Evolutionary conservation across 2,888 invertebrate genomes (phyloP), one percentile per base, ranked within the genome.

Genomic region (Melanophora roralis): DNA sequence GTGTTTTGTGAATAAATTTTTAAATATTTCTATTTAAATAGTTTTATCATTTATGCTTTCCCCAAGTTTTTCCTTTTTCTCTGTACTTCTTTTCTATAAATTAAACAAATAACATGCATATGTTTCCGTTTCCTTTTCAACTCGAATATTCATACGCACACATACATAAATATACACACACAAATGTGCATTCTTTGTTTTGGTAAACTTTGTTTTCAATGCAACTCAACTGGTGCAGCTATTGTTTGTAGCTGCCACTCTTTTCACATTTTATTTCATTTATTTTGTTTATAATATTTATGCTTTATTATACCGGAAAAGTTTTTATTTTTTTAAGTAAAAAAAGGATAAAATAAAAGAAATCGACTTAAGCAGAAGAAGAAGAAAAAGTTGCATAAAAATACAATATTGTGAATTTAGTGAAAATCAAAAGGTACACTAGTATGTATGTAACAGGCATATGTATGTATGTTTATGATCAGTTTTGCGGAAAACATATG

Each of bases 241-340:
- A 47, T 57, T 71, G 69, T 76, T 64, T 16, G 32, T 3, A 16
- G 21, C 14, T 62, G 71, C 19, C 49, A 57, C 36, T 68, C 62
- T 34, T 59, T 5, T 64, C 32, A 7, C 43, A 7, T 55, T 64
- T 43, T 59, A 23, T 75, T 75, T 68, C 49, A 59, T 59, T 72
- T 76, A 68, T 80, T 65, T 67, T 72, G 73, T 77, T 77, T 69
- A 75, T 79, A 79, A 75, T 79, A 71, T 75, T 75, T 79, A 75
- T 79, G 75, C 71, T 75, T 79, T 71, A 75, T 79, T 75, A 79
- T 79, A 72, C 64, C 75, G 71, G 74, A 51, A 78, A 74, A 62
- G 38, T 34, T 57, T 49, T 67, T 8, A 57, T 59, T 59, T 36
- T 8, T 14, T n/a, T 51, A 40, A n/a, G 1, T 57, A 16, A 16